phyloP scores from a whole-genome alignment of 2,797 vertebrate genomes.

The Borostomias antarcticus region DNA sequence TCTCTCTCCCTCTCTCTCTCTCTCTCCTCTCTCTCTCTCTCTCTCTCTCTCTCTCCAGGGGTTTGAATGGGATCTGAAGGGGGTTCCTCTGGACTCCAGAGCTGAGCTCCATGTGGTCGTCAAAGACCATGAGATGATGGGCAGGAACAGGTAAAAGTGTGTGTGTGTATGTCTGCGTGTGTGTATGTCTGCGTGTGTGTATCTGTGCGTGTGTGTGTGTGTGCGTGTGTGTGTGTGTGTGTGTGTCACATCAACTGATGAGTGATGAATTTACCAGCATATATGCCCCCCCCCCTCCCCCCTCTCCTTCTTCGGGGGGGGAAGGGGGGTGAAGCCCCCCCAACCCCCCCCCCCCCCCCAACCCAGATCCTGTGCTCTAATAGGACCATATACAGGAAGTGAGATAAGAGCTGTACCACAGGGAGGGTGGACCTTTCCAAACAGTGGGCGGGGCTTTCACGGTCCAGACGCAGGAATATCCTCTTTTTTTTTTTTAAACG shows the following conservation, averaged over 20 bases:
- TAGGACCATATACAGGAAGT: conserved; percentile 29
- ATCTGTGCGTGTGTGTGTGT: too few species aligned
- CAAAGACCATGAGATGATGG: conserved; percentile 96
- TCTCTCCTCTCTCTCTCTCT: background rate
- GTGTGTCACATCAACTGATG: too few species aligned
- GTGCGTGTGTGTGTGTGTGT: conserved; percentile 1
- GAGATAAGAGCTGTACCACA: conserved; percentile 26
- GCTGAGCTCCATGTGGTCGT: conserved; percentile 90
- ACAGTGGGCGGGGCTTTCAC: too few species aligned
- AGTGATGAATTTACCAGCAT: too few species aligned
- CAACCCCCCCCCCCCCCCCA: too few species aligned
- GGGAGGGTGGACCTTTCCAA: too few species aligned
- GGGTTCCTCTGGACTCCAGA: conserved; percentile 84
- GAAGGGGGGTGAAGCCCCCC: background rate
- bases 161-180: too few species aligned
- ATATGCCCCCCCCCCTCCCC: background rate
- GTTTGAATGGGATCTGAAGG: conserved; percentile 96
- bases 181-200: too few species aligned
- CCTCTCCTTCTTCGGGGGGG: background rate
- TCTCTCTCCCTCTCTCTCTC: background rate
- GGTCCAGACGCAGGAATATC: too few species aligned
- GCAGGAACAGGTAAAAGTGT: conserved; percentile 87
- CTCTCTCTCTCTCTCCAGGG: conserved; percentile 22
- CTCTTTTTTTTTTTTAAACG: too few species aligned
- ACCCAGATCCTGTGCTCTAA: background rate